A percentile compares a stretch with the other conserved stretches of the same genome.
These are phyloP conservation scores for Lepidostoma basale DNA, from an alignment of 1,140 invertebrate species.

Conservation along the genomic window DNA sequence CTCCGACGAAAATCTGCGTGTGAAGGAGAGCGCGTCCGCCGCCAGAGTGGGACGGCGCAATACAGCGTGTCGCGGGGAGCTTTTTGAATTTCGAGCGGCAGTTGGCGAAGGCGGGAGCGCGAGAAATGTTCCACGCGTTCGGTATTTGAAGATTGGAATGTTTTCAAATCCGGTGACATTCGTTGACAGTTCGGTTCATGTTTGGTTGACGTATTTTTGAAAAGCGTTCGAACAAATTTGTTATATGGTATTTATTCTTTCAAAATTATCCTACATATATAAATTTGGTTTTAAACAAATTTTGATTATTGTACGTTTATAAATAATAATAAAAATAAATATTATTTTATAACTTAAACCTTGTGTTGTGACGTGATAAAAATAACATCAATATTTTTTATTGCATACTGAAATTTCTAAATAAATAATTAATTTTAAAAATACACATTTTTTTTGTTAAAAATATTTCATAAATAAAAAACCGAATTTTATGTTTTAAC, in stretches of 20 bases:
- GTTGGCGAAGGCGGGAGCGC: slow-evolving; percentile 27
- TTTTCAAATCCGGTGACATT: slow-evolving; percentile 20
- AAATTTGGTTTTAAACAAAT: not conserved
- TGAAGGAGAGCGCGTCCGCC: not conserved
- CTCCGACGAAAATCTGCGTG: not conserved
- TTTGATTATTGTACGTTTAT: not conserved
- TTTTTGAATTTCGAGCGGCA: slow-evolving; percentile 34
- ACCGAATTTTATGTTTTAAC: not conserved
- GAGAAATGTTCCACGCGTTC: slow-evolving; percentile 35
- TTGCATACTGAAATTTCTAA: too few species aligned
- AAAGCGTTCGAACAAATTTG: not conserved
- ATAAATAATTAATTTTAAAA: not conserved
- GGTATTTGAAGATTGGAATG: slow-evolving; percentile 26
- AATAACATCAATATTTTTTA: not conserved
- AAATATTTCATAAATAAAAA: not conserved
- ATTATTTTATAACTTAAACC: not conserved
- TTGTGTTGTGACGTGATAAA: not conserved
- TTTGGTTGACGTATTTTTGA: not conserved
- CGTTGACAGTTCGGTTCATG: slow-evolving; percentile 1
- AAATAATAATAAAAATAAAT: not conserved
- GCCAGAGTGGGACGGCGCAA: slow-evolving; percentile 6
- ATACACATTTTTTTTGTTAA: not conserved
- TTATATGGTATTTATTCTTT: too few species aligned
- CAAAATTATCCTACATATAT: not conserved
- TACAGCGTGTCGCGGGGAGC: slow-evolving; percentile 22